Percentiles rank a stretch among this genome's conserved stretches.
These are phyloP conservation scores for Microcaecilia unicolor DNA, from an alignment of 2,797 vertebrate genomes.

Conservation along the genomic window DNA sequence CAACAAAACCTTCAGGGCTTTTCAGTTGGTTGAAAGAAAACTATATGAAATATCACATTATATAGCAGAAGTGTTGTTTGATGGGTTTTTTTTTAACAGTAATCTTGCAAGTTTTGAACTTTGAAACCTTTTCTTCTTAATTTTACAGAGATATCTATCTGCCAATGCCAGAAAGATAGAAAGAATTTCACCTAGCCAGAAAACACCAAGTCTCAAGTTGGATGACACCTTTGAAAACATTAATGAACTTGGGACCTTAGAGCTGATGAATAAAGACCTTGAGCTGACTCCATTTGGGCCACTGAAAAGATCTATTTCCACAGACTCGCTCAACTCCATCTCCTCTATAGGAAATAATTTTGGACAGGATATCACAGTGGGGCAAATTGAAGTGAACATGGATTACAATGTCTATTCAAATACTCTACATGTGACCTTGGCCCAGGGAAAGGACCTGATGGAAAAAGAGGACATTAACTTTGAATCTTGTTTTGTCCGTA, in stretches of 20 bases:
- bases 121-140: too few species aligned
- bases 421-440: slow-evolving; percentile 69
- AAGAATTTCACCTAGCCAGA: slow-evolving; percentile 47
- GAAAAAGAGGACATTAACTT: slow-evolving; percentile 86
- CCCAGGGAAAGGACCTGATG: slow-evolving; percentile 94
- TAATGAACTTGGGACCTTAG: slow-evolving; percentile 81
- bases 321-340: slow-evolving; percentile 87
- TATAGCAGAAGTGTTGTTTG: too few species aligned
- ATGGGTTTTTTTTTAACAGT: too few species aligned
- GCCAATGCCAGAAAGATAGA: slow-evolving; percentile 46
- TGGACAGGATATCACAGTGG: slow-evolving; percentile 85
- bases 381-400: slow-evolving; percentile 87
- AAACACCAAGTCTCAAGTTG: slow-evolving; percentile 67
- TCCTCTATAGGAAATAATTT: slow-evolving; percentile 93
- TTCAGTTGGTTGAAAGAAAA: too few species aligned
- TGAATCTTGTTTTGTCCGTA: slow-evolving; percentile 83
- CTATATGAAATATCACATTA: too few species aligned
- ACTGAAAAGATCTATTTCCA: slow-evolving; percentile 81
- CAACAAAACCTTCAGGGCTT: too few species aligned
- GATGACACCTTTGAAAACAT: slow-evolving; percentile 78
- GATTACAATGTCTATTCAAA: slow-evolving; percentile 63
- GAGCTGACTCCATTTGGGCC: slow-evolving; percentile 63
- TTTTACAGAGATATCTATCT: slow-evolving; percentile 56
- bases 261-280: slow-evolving; percentile 78
- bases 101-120: too few species aligned